Conservation (phyloP, 2,113 vertebrate species). For the Crocuta crocuta region DNA sequence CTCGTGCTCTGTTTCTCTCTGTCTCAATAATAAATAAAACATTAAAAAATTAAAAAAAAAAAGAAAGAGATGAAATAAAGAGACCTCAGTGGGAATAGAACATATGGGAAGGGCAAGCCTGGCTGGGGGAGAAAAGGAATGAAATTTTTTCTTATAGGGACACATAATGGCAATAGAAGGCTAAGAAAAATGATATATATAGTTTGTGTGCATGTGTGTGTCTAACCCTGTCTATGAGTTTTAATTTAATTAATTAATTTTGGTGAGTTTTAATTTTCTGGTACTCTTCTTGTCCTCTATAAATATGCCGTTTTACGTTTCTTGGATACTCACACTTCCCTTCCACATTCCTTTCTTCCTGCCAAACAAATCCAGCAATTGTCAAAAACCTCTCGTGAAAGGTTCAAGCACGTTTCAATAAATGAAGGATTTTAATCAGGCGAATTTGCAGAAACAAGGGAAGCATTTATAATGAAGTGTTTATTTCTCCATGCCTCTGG, state of each 20-base stretch:
- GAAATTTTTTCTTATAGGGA: background rate
- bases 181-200: background rate
- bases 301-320: background rate
- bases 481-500: constrained; percentile 60
- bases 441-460: constrained; percentile 52
- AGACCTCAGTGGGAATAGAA: background rate
- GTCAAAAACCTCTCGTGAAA: constrained; percentile 49
- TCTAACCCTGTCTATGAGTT: background rate
- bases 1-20: too few species aligned
- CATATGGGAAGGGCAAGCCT: background rate
- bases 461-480: constrained; percentile 67
- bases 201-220: background rate
- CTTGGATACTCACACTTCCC: background rate
- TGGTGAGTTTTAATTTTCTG: background rate
- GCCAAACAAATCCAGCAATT: constrained; percentile 29
- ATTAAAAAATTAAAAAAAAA: too few species aligned
- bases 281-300: background rate
- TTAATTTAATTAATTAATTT: background rate
- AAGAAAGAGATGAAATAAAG: background rate
- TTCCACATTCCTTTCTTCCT: constrained; percentile 35
- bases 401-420: constrained; percentile 53
- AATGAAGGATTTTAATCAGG: constrained; percentile 55
- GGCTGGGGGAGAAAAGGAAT: background rate
- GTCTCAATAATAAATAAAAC: too few species aligned
- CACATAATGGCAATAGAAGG: background rate